Evolutionary conservation across 2,797 vertebrate species (phyloP), one percentile per base, ranked within the genome.

Genomic region (Tangara arthus): DNA sequence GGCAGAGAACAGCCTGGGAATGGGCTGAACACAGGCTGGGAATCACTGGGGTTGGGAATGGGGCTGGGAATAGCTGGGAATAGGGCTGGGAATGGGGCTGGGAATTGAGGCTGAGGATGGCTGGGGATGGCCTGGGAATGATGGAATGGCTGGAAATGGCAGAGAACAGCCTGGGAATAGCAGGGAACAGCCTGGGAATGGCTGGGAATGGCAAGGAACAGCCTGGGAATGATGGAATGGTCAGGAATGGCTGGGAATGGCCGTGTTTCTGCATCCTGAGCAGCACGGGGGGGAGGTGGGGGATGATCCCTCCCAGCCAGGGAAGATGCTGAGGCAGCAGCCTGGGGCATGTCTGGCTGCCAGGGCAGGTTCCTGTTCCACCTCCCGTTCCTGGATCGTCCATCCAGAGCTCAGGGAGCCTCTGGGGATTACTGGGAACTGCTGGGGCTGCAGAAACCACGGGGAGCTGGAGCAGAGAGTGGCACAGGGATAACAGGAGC

Each of bases 241-340:
- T 16, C 15, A 15, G 41, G 15, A 41, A 41, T 16, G 39, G 39
- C 39, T 16, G 39, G 39, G 39, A 41, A 41, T 41, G 39, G 39
- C 39, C 0, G 15, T 24, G 75, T 64, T 3, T 0, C 26, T 20
- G 26, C 39, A 20, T 30, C 49, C 49, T 6, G 49, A 44, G 75
- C 75, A 20, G 49, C 39, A 4, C 19, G 7, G 59, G 14, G 8
- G 19, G 37, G 24, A 42, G 47, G 15, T 12, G 56, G 23, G 56
- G 12, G 28, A 1, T 12, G 47, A 4, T 10, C 9, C 37, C 72
- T 50, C 46, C 46, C 12, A 1, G 73, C 3, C 37, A 6, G 59
- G 59, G 49, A 30, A 30, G 75, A 12, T 53, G 60, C 75, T 53
- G 60, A 64, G 75, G 75, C 75, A 35, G 75, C 75, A 53, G 60